Percentiles rank a stretch among this genome's conserved stretches.
These are phyloP conservation scores for Pantherophis alleghaniensis DNA, from an alignment of 2,797 vertebrate species.

Conservation along the genomic window DNA sequence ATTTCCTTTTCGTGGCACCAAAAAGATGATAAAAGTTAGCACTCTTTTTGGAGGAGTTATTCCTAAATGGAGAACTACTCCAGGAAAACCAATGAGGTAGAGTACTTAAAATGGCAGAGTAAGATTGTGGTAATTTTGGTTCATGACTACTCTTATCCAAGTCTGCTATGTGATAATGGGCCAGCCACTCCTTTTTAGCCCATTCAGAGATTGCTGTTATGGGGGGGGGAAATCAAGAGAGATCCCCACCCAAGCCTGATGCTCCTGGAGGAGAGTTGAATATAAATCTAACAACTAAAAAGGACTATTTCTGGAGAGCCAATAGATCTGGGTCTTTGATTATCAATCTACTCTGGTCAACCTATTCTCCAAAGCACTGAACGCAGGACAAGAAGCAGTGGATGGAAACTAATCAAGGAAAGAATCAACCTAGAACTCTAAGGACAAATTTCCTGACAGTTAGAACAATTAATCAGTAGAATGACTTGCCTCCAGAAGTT, in stretches of 20 bases:
- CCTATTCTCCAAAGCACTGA: not conserved
- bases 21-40: not conserved
- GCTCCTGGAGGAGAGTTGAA: not conserved
- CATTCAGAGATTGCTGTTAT: not conserved
- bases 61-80: not conserved
- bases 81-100: not conserved
- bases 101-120: not conserved
- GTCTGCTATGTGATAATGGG: not conserved
- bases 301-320: not conserved
- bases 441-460: not conserved
- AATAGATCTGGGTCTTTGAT: not conserved
- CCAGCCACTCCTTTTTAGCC: not conserved
- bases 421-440: not conserved
- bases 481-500: not conserved
- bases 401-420: not conserved
- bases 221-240: not conserved
- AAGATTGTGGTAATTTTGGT: not conserved
- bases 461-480: not conserved
- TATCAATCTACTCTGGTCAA: not conserved
- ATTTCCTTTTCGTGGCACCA: not conserved
- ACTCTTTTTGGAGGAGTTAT: not conserved
- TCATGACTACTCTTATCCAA: not conserved
- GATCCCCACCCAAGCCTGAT: not conserved
- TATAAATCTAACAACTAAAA: not conserved
- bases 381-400: not conserved